Evolutionary conservation across 2,797 vertebrate species (phyloP), one percentile per base, ranked within the genome.

Genomic region (Helostoma temminkii): DNA sequence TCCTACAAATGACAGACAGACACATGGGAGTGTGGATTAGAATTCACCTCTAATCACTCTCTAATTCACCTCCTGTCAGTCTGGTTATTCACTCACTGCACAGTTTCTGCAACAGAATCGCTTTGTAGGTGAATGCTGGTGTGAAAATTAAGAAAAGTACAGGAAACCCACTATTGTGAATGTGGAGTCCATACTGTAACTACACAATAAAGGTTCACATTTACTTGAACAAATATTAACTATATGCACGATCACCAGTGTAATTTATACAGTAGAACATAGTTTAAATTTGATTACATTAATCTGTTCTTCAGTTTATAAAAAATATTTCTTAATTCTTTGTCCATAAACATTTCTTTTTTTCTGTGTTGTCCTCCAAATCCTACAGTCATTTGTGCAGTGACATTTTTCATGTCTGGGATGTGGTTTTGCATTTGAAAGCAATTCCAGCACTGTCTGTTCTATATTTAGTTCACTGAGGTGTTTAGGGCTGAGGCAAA

Each of bases 31-130:
- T 80, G 77, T 88, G 78, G 87, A 92, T 91, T 91, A 87, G 72
- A 88, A 90, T 90, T 91, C 84, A 89, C 82, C 85, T 91, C 75
- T 86, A 84, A 88, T 87, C 82, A 82, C 76, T 86, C 76, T 79
- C 63, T 88, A 87, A 87, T 90, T 89, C 89, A 86, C 81, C 87
- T 66, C 81, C 76, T 88, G 87, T 89, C 88, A 85, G 66, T 86
- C 83, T 26, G 28, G 56, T 80, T 57, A 52, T 70, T 79, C 36
- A 55, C 81, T 86, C 77, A 53, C 52, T 41, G 69, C 81, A 43
- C 57, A 19, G 63, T 78, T 90, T 89, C 75, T 86, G 87, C 89
- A 66, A 72, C 81, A 80, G 80, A 88, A 88, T 81, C 80, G 36
- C 48, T 90, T 90, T 74, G 43, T 65, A 73, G 71, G 71, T 72